Evolutionary conservation across 1,140 invertebrate species (phyloP), one percentile per base, ranked within the genome.

Genomic region (Pseudachorutes palmiensis): DNA sequence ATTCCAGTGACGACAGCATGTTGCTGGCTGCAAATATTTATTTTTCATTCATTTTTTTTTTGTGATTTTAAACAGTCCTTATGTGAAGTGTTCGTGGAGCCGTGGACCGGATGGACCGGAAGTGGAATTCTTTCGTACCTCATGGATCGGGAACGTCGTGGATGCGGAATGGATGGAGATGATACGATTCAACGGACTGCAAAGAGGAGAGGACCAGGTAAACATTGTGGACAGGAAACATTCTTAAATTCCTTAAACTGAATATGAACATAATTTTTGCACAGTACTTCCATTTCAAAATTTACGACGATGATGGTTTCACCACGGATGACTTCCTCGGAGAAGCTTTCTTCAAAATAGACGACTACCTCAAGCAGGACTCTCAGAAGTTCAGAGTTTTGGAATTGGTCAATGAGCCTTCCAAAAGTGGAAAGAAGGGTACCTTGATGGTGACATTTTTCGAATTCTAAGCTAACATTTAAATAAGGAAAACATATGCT

Each of bases 81-180:
- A 55, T 22, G 51, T 55, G 3, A 55, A 16, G 5, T 55, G 51
- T 22, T 55, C 24, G 51, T 55, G 51, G 51, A 14, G 9, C 5
- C 51, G 51, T 12, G 51, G 51, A 19, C 51, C 51, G 24, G 51
- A 55, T 55, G 51, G 51, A 55, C 51, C 51, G 51, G 51, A 55
- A 55, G 51, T 55, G 12, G 51, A 55, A 55, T 55, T 55, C 24
- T 55, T 55, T 26, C 51, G 51, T 60, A 60, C 58, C 3, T 60
- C 58, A 3, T 29, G 26, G 30, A 30, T 60, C 30, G 30, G 30
- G 12, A 60, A 60, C 22, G 58, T 60, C 3, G 26, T 29, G 24
- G 58, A 60, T 60, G 58, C 58, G 3, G 30, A 60, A 12, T 60
- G 58, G 58, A 60, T 29, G 24, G 58, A 60, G 12, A 60, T 60